Percentiles rank a stretch among this genome's conserved stretches.
Evolutionary conservation across 1,140 invertebrate species (phyloP).

Genomic region (Helicoverpa zea): DNA sequence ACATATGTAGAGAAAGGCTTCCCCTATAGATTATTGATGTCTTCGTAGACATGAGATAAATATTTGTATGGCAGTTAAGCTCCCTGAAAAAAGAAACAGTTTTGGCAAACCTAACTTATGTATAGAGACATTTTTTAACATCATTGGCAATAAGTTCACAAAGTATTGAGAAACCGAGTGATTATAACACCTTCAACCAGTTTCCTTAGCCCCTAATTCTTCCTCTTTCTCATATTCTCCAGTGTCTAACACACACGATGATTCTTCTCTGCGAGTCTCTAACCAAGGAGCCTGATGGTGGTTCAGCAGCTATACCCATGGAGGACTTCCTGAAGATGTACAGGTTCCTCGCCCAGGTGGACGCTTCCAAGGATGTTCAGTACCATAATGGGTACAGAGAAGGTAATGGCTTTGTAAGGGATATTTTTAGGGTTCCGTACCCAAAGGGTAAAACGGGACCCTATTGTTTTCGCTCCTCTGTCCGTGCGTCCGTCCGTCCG

Average conservation of each 20-base stretch:
- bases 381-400: slow-evolving; percentile 78
- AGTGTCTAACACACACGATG: slow-evolving; percentile 93
- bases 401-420: slow-evolving; percentile 69
- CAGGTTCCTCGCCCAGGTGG: slow-evolving; percentile 90
- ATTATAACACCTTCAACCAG: not conserved
- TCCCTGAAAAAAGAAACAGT: no score
- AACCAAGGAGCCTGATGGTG: slow-evolving; percentile 94
- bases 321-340: slow-evolving; percentile 90
- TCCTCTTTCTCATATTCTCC: slow-evolving; percentile 59
- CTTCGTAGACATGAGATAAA: no score
- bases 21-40: no score
- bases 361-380: slow-evolving; percentile 82
- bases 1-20: no score
- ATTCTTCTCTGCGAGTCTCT: slow-evolving; percentile 93
- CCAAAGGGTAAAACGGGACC: no score
- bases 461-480: no score
- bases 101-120: no score
- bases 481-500: no score
- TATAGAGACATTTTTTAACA: no score
- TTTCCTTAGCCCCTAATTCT: not conserved
- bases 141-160: no score
- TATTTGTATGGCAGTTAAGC: no score
- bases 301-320: slow-evolving; percentile 90
- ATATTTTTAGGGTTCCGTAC: no score
- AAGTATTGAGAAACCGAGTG: not conserved